Evolutionary conservation across 2,888 invertebrate genomes (phyloP), one percentile per base, ranked within the genome.

Genomic region (Myopa testacea): DNA sequence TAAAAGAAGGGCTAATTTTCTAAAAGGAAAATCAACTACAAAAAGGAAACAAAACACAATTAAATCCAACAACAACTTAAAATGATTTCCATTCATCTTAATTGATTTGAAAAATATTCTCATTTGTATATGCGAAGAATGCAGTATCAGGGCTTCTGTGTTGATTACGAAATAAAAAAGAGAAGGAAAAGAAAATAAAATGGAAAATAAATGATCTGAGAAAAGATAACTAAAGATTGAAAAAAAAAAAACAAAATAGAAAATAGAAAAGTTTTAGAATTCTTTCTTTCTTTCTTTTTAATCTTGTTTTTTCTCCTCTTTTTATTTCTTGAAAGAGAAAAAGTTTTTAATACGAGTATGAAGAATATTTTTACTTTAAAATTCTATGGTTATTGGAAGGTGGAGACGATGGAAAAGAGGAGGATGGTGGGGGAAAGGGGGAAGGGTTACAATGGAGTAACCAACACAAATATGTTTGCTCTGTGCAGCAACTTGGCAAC

Each of bases 401-500:
- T 55, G 55, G 16, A 55, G 16, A n/a, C 10, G 16, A 8, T n/a
- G 55, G 10, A 6, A 10, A 6, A 16, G 55, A 16, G 55, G 6
- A 6, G 55, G 55, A 8, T 5, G 55, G 55, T 1, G 55, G 55
- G 55, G 55, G 14, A 5, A n/a, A 10, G 4, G 55, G 6, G n/a
- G n/a, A 55, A 5, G 55, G 14, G 50, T 14, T 14, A 55, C 55
- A 55, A n/a, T 16, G 55, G 1, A 12, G 55, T 6, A 45, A 45
- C 45, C 45, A 10, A 10, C 45, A 45, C 45, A 45, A 45, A 45
- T 45, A 45, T 12, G n/a, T 55, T n/a, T 55, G 55, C 4, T 55
- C 7, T 38, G 16, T 65, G 38, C 38, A 65, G 65, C 38, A 65
- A 65, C 37, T 38, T 65, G 65, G 65, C 65, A 65, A 16, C 65